These are phyloP conservation scores for Amazona finschi DNA, from an alignment of 2,797 vertebrate species.

Conservation along the genomic window DNA sequence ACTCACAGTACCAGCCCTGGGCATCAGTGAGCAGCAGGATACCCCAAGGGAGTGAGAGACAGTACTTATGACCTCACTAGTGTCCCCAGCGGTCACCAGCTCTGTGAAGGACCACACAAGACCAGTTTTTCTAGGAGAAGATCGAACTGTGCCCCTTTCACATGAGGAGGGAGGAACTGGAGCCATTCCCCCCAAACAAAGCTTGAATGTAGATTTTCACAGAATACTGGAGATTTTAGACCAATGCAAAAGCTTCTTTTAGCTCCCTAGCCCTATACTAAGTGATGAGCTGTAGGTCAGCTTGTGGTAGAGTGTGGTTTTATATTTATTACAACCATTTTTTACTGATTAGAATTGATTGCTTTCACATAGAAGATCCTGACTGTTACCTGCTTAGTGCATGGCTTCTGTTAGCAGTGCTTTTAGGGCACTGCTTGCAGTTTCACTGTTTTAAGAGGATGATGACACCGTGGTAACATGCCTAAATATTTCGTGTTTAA, in stretches of 20 bases:
- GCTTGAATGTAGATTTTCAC: background rate
- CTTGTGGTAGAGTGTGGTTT: background rate
- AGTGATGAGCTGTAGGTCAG: background rate
- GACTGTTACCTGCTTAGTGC: background rate
- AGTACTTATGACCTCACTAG: background rate
- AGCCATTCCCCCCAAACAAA: background rate
- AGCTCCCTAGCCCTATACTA: background rate
- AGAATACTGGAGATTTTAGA: background rate
- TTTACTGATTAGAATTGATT: background rate
- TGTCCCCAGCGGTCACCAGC: background rate
- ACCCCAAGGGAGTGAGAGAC: background rate
- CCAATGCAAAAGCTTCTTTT: background rate
- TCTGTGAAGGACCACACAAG: background rate
- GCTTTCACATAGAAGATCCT: background rate
- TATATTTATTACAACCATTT: background rate
- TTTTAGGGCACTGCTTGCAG: background rate
- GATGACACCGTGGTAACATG: background rate
- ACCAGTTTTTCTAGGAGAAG: background rate
- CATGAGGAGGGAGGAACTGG: background rate
- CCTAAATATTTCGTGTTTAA: background rate
- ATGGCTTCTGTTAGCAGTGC: background rate
- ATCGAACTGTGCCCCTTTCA: background rate
- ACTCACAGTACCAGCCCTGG: too few species aligned
- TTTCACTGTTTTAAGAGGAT: background rate
- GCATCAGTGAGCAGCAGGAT: too few species aligned